Evolutionary conservation across 2,797 vertebrate genomes (phyloP), one percentile per base, ranked within the genome.

Genomic region (Esox lucius): DNA sequence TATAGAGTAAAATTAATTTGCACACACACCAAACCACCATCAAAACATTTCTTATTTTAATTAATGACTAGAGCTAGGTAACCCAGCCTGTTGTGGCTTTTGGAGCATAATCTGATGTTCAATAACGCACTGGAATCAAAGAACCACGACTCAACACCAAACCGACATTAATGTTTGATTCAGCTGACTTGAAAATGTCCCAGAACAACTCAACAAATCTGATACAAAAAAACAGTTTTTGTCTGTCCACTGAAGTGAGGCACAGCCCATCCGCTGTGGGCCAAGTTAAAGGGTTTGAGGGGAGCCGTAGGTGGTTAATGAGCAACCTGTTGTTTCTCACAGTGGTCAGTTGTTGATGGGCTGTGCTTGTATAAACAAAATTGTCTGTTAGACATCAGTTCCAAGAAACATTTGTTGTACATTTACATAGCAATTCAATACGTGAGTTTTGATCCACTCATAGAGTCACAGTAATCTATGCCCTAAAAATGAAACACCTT

Each of bases 241-340:
- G 9, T 31, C n/a, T 31, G 28, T 61, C 56, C 35, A 4, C 31
- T 11, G 13, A 31, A 31, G 49, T 46, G 42, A 46, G 3, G 42
- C 42, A 11, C 33, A 28, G 8, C 70, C 48, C 8, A 3, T 4
- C 11, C 35, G 19, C 48, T n/a, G 39, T 3, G 22, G 17, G 22
- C 5, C 65, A n/a, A 28, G 19, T 64, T 22, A 33, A 16, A 17
- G n/a, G 22, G 12, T 35, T 51, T 70, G 12, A 31, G 16, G 39
- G 19, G 72, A 42, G 42, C 1, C 11, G 12, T 46, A 11, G 3
- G 1, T 46, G 42, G 42, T 46, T 71, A 39, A 77, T 79, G 28
- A 39, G 4, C 74, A 70, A 83, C 70, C 64, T 74, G 46, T 46
- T 31, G 17, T 74, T 53, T 67, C 71, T 59, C 46, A 71, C 56